Percentiles rank a stretch among this genome's conserved stretches.
phyloP scores from a whole-genome alignment of 2,797 vertebrate species.

The Podargus strigoides region DNA sequence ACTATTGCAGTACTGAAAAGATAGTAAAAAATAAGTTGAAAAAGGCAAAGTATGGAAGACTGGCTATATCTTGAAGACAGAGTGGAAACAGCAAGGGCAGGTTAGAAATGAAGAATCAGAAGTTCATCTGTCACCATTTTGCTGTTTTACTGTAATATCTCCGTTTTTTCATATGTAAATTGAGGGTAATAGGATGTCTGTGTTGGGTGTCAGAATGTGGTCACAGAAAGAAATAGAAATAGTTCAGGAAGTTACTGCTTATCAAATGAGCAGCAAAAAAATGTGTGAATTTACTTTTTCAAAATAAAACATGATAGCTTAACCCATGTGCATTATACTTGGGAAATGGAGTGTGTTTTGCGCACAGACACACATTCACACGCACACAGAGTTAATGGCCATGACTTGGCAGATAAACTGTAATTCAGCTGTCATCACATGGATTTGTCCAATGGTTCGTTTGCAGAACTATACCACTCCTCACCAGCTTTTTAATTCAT shows the following conservation, averaged over 20 bases:
- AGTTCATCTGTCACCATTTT: background rate
- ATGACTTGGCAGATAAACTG: background rate
- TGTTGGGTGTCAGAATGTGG: background rate
- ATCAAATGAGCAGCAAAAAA: background rate
- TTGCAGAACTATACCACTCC: background rate
- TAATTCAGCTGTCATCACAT: background rate
- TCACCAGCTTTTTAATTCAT: background rate
- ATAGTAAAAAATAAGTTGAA: background rate
- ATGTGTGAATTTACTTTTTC: background rate
- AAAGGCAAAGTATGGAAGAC: background rate
- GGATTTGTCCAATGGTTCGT: background rate
- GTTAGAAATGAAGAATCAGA: background rate
- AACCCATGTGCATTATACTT: background rate
- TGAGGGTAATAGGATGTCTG: background rate
- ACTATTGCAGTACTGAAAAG: background rate
- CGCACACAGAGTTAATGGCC: background rate
- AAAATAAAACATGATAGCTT: background rate
- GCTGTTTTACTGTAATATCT: background rate
- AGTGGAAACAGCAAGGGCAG: background rate
- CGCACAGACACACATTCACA: background rate
- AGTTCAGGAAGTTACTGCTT: background rate
- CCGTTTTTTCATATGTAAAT: background rate
- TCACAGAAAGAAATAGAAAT: rapidly evolving
- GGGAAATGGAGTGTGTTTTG: background rate
- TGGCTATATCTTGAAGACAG: background rate